Evolutionary conservation across 2,888 invertebrate species (phyloP).

Genomic region (Anodontia alba): DNA sequence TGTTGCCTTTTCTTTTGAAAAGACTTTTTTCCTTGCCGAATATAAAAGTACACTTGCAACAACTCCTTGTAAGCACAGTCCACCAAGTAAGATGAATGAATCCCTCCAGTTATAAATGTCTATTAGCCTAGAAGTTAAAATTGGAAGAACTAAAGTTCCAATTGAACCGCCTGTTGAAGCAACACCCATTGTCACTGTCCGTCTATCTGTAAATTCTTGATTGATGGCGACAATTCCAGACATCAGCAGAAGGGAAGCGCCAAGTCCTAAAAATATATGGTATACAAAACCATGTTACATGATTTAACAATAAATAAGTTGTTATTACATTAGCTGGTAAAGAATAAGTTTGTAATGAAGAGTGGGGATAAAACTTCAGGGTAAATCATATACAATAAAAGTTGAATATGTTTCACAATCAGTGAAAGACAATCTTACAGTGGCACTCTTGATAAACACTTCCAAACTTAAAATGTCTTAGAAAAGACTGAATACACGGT

Average conservation of each 20-base stretch:
- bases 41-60: not conserved
- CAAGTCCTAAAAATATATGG: not conserved
- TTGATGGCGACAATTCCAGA: not conserved
- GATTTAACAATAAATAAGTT: too few relatives aligned
- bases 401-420: too few relatives aligned
- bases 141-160: not conserved
- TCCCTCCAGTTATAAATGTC: not conserved
- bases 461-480: too few relatives aligned
- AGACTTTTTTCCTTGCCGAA: not conserved
- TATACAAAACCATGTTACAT: too few relatives aligned
- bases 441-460: too few relatives aligned
- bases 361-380: too few relatives aligned
- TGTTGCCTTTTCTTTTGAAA: not conserved
- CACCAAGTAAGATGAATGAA: not conserved
- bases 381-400: too few relatives aligned
- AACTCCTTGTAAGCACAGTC: not conserved
- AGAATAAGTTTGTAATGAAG: too few relatives aligned
- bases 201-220: conserved; percentile 3
- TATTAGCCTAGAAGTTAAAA: not conserved
- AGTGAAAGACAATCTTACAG: too few relatives aligned
- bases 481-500: too few relatives aligned
- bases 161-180: conserved; percentile 3
- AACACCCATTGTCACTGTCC: not conserved
- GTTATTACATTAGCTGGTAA: too few relatives aligned
- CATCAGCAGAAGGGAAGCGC: not conserved